A percentile compares a stretch with the other conserved stretches of the same genome.
These are phyloP conservation scores for Murina feae DNA, from an alignment of 2,113 vertebrate genomes.

Conservation along the genomic window DNA sequence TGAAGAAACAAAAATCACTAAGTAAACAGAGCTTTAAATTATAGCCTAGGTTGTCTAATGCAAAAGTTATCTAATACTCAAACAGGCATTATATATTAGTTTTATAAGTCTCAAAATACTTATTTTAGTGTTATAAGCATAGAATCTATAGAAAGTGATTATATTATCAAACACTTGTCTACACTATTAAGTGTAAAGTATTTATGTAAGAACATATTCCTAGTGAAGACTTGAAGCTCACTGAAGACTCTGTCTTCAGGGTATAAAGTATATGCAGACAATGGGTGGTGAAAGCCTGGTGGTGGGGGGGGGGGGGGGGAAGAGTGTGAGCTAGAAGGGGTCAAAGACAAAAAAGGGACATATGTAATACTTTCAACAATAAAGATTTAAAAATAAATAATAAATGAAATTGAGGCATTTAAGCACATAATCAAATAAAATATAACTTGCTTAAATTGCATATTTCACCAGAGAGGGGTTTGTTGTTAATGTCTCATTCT, in stretches of 20 bases:
- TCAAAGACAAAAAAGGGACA: too few species aligned
- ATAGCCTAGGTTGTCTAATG: background rate
- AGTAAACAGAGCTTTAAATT: background rate
- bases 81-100: background rate
- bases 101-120: background rate
- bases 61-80: background rate
- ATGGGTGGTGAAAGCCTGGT: too few species aligned
- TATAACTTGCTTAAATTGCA: background rate
- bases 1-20: background rate
- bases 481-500: background rate
- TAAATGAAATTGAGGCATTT: background rate
- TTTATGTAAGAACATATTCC: background rate
- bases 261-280: background rate
- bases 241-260: background rate
- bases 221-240: background rate
- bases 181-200: background rate
- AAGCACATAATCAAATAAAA: background rate
- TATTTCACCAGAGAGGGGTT: background rate
- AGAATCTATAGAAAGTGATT: background rate
- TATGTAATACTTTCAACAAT: too few species aligned
- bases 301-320: too few species aligned
- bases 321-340: too few species aligned
- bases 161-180: background rate
- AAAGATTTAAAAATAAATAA: background rate
- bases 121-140: background rate